Percentiles rank a stretch among this genome's conserved stretches.
Evolutionary conservation across 2,888 invertebrate genomes (phyloP).

Genomic region (Altica lythri): DNA sequence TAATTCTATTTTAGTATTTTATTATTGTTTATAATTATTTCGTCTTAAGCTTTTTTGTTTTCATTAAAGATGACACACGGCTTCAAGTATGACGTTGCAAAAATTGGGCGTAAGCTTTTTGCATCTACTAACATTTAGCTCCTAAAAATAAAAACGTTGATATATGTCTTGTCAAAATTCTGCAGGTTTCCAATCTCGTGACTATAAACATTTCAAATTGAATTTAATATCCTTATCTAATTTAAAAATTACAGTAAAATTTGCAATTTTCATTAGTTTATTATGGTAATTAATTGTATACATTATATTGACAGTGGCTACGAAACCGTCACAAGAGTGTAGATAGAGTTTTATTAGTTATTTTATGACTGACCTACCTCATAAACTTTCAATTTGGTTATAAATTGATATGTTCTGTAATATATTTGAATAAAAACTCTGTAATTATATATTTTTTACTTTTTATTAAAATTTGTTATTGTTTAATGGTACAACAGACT

Average conservation of each 20-base stretch:
- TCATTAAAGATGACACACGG: constrained; percentile 12
- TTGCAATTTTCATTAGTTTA: background rate
- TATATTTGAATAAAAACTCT: too few relatives aligned
- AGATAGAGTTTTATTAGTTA: too few relatives aligned
- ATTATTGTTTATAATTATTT: constrained; percentile 7
- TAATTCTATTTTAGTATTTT: too few relatives aligned
- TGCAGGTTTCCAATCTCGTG: constrained; percentile 1
- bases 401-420: too few relatives aligned
- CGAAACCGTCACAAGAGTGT: background rate
- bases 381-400: too few relatives aligned
- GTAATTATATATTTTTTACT: too few relatives aligned
- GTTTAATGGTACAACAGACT: too few relatives aligned
- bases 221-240: background rate
- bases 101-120: constrained; percentile 22
- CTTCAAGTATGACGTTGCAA: constrained; percentile 20
- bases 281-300: background rate
- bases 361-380: too few relatives aligned
- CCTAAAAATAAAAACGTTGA: constrained; percentile 15
- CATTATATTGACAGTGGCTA: background rate
- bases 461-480: too few relatives aligned
- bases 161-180: constrained; percentile 3
- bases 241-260: background rate
- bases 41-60: constrained; percentile 15
- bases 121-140: constrained; percentile 4
- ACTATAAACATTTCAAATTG: background rate